A percentile compares a stretch with the other conserved stretches of the same genome.
Conservation (phyloP, 2,888 invertebrate genomes). For the Herminia tarsipennalis region DNA sequence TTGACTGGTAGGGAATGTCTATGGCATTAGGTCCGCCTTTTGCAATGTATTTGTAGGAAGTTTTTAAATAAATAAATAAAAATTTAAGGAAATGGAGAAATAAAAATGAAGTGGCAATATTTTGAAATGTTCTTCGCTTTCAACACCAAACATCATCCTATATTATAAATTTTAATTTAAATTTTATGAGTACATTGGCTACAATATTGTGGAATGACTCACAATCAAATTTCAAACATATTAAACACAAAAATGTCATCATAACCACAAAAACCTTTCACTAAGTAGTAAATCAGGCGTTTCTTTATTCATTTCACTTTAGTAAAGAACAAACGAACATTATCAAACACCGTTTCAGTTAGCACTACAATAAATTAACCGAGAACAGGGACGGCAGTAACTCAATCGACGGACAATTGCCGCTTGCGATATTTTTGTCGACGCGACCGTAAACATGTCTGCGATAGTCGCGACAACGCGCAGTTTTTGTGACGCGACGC, state of each 20-base stretch:
- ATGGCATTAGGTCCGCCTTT: no score
- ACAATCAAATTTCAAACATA: no score
- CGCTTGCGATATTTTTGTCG: conserved; percentile 74
- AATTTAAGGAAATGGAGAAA: not conserved
- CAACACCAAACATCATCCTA: no score
- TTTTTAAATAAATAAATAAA: no score
- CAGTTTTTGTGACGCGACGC: conserved; percentile 48
- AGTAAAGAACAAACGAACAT: conserved; percentile 32
- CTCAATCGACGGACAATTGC: conserved; percentile 69
- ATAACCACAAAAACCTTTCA: conserved; percentile 1
- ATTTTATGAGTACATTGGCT: no score
- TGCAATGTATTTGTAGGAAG: no score
- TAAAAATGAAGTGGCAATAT: no score
- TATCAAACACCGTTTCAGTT: conserved; percentile 49
- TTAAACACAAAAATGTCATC: not conserved
- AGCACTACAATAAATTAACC: conserved; percentile 67
- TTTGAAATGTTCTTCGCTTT: no score
- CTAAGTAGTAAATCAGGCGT: conserved; percentile 6
- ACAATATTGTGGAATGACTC: no score
- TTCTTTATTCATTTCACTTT: conserved; percentile 9
- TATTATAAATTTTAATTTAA: no score
- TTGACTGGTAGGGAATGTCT: no score
- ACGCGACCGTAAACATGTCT: conserved; percentile 74
- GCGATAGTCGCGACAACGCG: conserved; percentile 47
- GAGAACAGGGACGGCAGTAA: conserved; percentile 59